Conservation (phyloP, 2,888 invertebrate genomes). For the Orthonevra nobilis region DNA sequence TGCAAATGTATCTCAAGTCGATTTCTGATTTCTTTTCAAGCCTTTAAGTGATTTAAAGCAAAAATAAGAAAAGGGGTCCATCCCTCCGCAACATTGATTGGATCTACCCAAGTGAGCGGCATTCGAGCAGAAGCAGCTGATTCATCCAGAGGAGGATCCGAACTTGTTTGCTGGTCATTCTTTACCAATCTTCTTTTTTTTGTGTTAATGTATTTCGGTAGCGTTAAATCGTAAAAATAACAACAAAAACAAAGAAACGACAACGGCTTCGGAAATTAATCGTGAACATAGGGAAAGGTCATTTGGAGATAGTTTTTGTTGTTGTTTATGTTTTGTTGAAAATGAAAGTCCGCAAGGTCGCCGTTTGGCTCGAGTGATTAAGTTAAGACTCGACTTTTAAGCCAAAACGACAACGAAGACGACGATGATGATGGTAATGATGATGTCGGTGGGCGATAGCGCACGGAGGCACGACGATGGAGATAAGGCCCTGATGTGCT, state of each 20-base stretch:
- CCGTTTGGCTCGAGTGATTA: slow-evolving; percentile 32
- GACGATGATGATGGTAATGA: background rate
- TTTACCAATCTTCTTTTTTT: slow-evolving; percentile 42
- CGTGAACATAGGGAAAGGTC: slow-evolving; percentile 65
- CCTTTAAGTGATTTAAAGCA: slow-evolving; percentile 40
- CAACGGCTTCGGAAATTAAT: slow-evolving; percentile 39
- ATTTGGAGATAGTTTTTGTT: slow-evolving; percentile 60
- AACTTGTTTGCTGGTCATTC: slow-evolving; percentile 16
- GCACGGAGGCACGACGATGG: slow-evolving; percentile 12
- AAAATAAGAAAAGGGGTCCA: slow-evolving; percentile 8
- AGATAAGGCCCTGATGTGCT: slow-evolving; percentile 48
- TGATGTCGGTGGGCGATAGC: slow-evolving; percentile 7
- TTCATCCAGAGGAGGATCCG: slow-evolving; percentile 46
- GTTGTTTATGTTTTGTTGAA: slow-evolving; percentile 56
- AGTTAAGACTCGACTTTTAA: slow-evolving; percentile 8
- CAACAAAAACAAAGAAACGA: slow-evolving; percentile 9
- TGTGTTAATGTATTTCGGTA: slow-evolving; percentile 52
- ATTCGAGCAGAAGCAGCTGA: slow-evolving; percentile 34
- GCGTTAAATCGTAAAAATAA: slow-evolving; percentile 48
- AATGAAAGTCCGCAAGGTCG: slow-evolving; percentile 68
- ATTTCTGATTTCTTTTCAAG: slow-evolving; percentile 68
- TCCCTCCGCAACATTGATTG: slow-evolving; percentile 31
- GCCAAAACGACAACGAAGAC: background rate
- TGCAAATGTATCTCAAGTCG: slow-evolving; percentile 32
- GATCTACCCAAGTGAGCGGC: slow-evolving; percentile 51